Evolutionary conservation across 2,797 vertebrate species (phyloP).

Genomic region (Ptychadena robeensis): DNA sequence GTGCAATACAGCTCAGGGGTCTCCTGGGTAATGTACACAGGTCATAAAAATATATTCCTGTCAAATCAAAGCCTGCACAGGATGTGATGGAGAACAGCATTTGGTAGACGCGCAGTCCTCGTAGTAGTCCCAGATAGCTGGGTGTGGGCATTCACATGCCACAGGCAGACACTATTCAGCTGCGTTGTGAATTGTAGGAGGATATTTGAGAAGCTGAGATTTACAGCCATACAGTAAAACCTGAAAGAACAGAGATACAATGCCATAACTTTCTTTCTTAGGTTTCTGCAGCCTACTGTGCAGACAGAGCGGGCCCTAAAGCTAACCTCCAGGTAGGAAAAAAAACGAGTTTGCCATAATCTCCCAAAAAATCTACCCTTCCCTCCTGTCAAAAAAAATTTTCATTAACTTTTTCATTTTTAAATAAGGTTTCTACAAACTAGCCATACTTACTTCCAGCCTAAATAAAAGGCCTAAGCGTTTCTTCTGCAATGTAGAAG

Average conservation of each 20-base stretch:
- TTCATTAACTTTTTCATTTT: too few relatives aligned
- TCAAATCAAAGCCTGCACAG: slow-evolving; percentile 41
- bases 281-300: too few relatives aligned
- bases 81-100: slow-evolving; percentile 21
- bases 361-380: too few relatives aligned
- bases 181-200: background rate
- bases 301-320: too few relatives aligned
- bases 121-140: slow-evolving; percentile 29
- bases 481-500: too few relatives aligned
- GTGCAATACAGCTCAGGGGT: slow-evolving; percentile 15
- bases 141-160: slow-evolving; percentile 27
- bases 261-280: background rate
- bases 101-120: slow-evolving; percentile 17
- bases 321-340: too few relatives aligned
- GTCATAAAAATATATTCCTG: slow-evolving; percentile 48
- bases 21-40: slow-evolving; percentile 23
- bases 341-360: too few relatives aligned
- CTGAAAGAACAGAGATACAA: background rate
- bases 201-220: slow-evolving; percentile 28
- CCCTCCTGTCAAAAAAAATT: too few relatives aligned
- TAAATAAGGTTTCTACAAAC: too few relatives aligned
- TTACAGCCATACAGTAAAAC: background rate
- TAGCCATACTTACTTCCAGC: too few relatives aligned
- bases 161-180: slow-evolving; percentile 1
- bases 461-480: too few relatives aligned